A percentile compares a stretch with the other conserved stretches of the same genome.
These are phyloP conservation scores for Benitochromis conjunctus DNA, from an alignment of 2,113 vertebrate genomes.

Conservation along the genomic window DNA sequence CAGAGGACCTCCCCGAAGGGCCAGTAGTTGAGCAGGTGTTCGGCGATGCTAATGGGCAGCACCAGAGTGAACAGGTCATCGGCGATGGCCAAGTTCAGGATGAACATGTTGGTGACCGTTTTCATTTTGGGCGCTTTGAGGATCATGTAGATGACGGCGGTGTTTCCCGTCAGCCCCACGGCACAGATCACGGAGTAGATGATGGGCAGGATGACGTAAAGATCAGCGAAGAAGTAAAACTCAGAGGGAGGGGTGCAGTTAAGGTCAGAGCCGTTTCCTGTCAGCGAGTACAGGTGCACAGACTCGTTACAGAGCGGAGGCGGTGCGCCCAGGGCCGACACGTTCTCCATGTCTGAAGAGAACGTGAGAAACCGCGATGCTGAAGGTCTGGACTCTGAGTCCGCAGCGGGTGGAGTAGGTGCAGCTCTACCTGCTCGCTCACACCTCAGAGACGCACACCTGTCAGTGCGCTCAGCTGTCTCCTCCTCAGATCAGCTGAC, in stretches of 20 bases:
- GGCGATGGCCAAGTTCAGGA: constrained; percentile 85
- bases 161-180: constrained; percentile 84
- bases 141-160: constrained; percentile 85
- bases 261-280: constrained; percentile 41
- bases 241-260: constrained; percentile 62
- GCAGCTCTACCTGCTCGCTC: not conserved
- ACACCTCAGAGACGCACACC: not conserved
- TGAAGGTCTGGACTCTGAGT: no score
- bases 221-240: constrained; percentile 68
- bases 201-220: constrained; percentile 80
- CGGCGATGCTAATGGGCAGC: constrained; percentile 83
- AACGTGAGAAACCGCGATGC: not conserved
- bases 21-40: constrained; percentile 86
- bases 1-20: constrained; percentile 87
- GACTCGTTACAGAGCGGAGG: constrained; percentile 63
- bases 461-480: not conserved
- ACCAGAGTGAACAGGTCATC: constrained; percentile 86
- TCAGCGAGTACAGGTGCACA: constrained; percentile 47
- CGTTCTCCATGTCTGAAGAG: constrained; percentile 66
- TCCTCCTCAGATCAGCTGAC: not conserved
- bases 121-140: constrained; percentile 90
- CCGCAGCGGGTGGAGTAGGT: not conserved
- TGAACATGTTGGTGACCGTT: constrained; percentile 89
- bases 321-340: not conserved
- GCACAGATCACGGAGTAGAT: constrained; percentile 86